A percentile compares a stretch with the other conserved stretches of the same genome.
These are phyloP conservation scores for Chironomus striatipennis DNA, from an alignment of 1,140 invertebrate genomes.

Conservation along the genomic window DNA sequence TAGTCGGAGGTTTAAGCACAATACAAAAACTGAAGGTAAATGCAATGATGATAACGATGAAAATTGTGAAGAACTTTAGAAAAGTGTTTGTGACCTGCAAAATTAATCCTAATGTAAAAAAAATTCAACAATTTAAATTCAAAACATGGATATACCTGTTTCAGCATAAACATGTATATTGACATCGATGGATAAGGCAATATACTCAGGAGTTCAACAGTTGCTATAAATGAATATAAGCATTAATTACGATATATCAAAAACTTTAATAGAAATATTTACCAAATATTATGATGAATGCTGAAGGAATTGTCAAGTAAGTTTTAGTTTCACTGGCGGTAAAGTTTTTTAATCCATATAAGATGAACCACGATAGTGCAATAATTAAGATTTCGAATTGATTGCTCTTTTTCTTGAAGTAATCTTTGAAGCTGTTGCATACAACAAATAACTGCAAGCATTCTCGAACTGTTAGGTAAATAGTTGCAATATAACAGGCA, in stretches of 20 bases:
- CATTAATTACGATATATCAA: neutral
- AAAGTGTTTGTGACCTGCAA: neutral
- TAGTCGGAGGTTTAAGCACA: neutral
- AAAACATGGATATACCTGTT: neutral
- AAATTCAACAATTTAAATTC: too few species aligned
- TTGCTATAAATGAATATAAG: neutral
- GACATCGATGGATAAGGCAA: conserved; percentile 5
- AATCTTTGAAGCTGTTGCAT: neutral
- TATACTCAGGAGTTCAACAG: neutral
- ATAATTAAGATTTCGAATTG: neutral
- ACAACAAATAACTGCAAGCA: neutral
- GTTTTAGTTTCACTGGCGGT: neutral
- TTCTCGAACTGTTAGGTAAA: neutral
- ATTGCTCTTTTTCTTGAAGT: conserved; percentile 14
- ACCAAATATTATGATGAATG: neutral
- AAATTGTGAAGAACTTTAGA: conserved; percentile 2
- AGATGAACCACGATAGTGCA: neutral
- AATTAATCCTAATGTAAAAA: too few species aligned
- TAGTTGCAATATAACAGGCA: neutral
- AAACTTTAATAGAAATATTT: neutral
- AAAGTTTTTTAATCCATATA: neutral
- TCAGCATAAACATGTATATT: neutral
- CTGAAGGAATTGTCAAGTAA: neutral
- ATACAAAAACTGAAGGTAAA: conserved; percentile 19
- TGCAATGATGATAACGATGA: neutral